Percentiles rank a stretch among this genome's conserved stretches.
phyloP scores from a whole-genome alignment of 1,140 invertebrate species.

The Lamellibrachia luymesi region DNA sequence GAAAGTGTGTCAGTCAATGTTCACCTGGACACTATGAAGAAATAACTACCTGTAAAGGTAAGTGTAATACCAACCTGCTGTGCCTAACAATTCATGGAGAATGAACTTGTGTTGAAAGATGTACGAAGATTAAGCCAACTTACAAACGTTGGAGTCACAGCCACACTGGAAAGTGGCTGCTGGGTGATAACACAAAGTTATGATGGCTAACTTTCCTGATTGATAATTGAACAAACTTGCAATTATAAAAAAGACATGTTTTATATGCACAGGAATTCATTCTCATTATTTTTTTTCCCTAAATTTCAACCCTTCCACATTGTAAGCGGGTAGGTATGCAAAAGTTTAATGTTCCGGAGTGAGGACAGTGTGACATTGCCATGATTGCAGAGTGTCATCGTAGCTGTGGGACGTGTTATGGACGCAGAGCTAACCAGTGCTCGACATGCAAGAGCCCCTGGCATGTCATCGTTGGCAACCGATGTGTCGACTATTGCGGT shows the following conservation, averaged over 20 bases:
- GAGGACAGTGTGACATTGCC: not conserved
- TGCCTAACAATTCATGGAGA: no score
- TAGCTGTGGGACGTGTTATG: constrained; percentile 32
- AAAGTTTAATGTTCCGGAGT: not conserved
- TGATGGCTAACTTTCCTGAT: not conserved
- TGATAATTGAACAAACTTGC: not conserved
- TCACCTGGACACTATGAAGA: not conserved
- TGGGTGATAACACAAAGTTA: not conserved
- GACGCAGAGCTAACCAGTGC: constrained; percentile 30
- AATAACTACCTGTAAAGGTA: not conserved
- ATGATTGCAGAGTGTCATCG: constrained; percentile 31
- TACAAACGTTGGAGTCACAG: not conserved
- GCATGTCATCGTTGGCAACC: constrained; percentile 32
- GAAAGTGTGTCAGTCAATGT: not conserved
- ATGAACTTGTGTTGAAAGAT: no score
- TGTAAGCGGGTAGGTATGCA: no score
- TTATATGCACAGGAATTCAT: not conserved
- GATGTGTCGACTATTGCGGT: constrained; percentile 34
- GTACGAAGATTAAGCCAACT: no score
- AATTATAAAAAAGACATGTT: not conserved
- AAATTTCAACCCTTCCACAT: no score
- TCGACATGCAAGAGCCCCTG: constrained; percentile 29
- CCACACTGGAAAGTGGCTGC: not conserved
- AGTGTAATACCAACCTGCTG: not conserved
- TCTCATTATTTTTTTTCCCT: not conserved